phyloP scores from a whole-genome alignment of 2,113 vertebrate species.

The Poecile atricapillus region DNA sequence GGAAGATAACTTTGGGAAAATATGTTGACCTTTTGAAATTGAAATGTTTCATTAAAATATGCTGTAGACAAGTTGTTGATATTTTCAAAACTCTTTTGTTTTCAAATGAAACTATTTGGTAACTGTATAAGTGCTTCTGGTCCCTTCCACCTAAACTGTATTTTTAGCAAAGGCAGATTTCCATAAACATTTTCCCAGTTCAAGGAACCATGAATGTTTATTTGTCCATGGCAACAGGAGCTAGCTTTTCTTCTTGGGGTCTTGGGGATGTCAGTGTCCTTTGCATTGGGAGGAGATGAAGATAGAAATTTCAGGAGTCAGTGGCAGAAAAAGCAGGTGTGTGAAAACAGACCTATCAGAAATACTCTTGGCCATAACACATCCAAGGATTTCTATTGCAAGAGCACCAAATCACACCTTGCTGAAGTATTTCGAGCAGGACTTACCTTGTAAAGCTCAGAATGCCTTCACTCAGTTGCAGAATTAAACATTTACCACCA shows the following conservation, averaged over 20 bases:
- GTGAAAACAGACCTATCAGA: not conserved
- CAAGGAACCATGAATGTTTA: not conserved
- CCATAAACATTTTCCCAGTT: not conserved
- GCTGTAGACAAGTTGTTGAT: not conserved
- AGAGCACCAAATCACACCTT: not conserved
- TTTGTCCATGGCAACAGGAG: not conserved
- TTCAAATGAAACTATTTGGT: not conserved
- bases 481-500: not conserved
- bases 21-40: not conserved
- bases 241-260: not conserved
- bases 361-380: not conserved
- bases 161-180: not conserved
- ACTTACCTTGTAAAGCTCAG: not conserved
- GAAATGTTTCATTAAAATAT: not conserved
- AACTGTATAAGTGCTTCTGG: not conserved
- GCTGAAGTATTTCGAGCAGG: not conserved
- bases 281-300: not conserved
- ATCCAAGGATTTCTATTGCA: not conserved
- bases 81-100: slow-evolving; percentile 5
- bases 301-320: not conserved
- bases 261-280: not conserved
- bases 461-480: not conserved
- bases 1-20: not conserved
- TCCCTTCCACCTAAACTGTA: not conserved
- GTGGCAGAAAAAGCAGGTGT: not conserved